phyloP scores from a whole-genome alignment of 2,113 vertebrate species.

The Trogon melanurus region DNA sequence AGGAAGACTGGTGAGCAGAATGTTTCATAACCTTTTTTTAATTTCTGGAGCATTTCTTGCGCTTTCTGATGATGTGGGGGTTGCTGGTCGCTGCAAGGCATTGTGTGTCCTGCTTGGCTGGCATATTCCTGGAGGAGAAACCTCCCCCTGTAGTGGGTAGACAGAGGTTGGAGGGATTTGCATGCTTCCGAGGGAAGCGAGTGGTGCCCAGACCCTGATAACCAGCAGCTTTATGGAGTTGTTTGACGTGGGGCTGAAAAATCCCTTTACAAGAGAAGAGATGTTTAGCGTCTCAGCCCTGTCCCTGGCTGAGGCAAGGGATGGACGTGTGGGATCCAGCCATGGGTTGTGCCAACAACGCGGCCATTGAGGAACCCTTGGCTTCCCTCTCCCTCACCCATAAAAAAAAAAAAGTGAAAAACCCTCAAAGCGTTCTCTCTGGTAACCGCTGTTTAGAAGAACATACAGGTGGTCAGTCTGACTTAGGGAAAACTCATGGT shows the following conservation, averaged over 20 bases:
- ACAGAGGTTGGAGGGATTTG: not conserved
- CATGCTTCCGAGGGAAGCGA: fast-evolving
- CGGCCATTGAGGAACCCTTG: fast-evolving
- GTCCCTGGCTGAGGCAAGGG: not conserved
- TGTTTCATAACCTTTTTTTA: not conserved
- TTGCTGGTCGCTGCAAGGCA: fast-evolving
- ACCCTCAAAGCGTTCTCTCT: not conserved
- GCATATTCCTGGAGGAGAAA: not conserved
- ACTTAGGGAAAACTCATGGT: not conserved
- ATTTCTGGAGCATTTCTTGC: not conserved
- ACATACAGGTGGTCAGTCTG: not conserved
- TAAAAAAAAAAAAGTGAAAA: not conserved
- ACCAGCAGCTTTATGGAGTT: not conserved
- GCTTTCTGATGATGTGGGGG: not conserved
- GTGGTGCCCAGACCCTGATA: not conserved
- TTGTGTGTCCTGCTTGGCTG: not conserved
- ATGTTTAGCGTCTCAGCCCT: not conserved
- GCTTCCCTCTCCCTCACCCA: not conserved
- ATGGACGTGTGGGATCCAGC: fast-evolving
- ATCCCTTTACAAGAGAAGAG: not conserved
- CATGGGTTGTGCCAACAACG: fast-evolving
- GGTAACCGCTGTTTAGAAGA: not conserved
- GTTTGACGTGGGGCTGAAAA: not conserved
- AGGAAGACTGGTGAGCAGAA: not conserved
- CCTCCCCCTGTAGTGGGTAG: not conserved